Evolutionary conservation across 2,113 vertebrate genomes (phyloP), one percentile per base, ranked within the genome.

Genomic region (Aldabrachelys gigantea): DNA sequence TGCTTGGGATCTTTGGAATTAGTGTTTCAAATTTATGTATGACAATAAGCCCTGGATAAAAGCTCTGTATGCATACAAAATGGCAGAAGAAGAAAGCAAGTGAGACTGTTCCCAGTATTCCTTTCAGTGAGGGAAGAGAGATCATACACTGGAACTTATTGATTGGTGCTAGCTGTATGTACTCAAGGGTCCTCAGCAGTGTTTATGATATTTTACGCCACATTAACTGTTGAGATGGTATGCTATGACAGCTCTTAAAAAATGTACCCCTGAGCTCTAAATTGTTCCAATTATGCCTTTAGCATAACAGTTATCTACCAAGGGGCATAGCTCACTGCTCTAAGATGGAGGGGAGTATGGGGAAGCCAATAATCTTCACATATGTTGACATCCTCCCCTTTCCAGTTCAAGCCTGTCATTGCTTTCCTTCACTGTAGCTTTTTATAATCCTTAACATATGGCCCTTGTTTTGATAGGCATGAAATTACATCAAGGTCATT

Each of bases 401-500:
- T n/a, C 82, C n/a, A 69, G 91, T 93, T 93, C 87, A 76, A 83
- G 92, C 90, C 85, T 93, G 95, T 92, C 94, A 87, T 90, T 91
- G 89, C 96, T 93, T 94, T 91, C 92, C 94, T 95, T 96, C 80
- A 85, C 97, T 44, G 94, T 97, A 96, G 94, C 97, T 97, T 98
- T 98, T 98, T 97, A 97, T 98, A 98, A 98, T 98, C 98, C 98
- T 98, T 96, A 98, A 98, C 98, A 98, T 98, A 98, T 98, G 98
- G 98, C 95, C 98, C 96, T 98, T 98, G 98, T 98, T 99, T 99
- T 98, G 98, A 99, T 98, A 98, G 98, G 98, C 98, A 98, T 99
- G 98, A 99, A 99, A 99, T 99, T 99, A 98, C 99, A 99, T 99
- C 99, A 99, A 99, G 99, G 99, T 99, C 99, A 98, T 99, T 99